A percentile compares a stretch with the other conserved stretches of the same genome.
Conservation (phyloP, 2,888 invertebrate species). For the Biston stratarius region DNA sequence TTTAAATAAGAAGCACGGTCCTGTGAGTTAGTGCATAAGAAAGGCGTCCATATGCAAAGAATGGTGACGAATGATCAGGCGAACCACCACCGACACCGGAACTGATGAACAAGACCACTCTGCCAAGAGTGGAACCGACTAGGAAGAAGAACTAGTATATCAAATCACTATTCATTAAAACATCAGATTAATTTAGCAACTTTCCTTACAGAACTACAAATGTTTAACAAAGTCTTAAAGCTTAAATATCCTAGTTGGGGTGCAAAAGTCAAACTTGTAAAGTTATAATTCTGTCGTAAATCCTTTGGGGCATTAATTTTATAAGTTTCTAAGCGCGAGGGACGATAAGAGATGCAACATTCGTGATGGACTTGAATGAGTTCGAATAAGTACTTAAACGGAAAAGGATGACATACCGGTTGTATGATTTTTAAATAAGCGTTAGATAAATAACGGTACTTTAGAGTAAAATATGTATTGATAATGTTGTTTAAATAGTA, state of each 20-base stretch:
- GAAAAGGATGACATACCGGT: slow-evolving; percentile 9
- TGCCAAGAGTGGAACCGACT: no score
- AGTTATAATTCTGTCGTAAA: slow-evolving; percentile 48
- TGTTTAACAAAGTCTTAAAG: slow-evolving; percentile 12
- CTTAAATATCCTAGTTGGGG: slow-evolving; percentile 23
- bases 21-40: no score
- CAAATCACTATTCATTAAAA: no score
- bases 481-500: no score
- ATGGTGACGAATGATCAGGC: no score
- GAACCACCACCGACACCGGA: no score
- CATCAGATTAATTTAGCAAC: neutral
- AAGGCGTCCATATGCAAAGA: no score
- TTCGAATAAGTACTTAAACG: slow-evolving; percentile 41
- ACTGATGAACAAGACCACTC: no score
- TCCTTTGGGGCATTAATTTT: slow-evolving; percentile 77
- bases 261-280: slow-evolving; percentile 34
- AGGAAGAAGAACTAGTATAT: no score
- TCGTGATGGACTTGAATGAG: slow-evolving; percentile 67
- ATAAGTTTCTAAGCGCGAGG: slow-evolving; percentile 67
- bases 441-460: no score
- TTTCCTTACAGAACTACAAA: slow-evolving; percentile 6
- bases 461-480: no score
- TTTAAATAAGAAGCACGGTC: no score
- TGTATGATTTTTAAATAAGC: neutral
- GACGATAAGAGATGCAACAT: slow-evolving; percentile 75